Conservation (phyloP, 2,113 vertebrate genomes). For the Oryzias melastigma region DNA sequence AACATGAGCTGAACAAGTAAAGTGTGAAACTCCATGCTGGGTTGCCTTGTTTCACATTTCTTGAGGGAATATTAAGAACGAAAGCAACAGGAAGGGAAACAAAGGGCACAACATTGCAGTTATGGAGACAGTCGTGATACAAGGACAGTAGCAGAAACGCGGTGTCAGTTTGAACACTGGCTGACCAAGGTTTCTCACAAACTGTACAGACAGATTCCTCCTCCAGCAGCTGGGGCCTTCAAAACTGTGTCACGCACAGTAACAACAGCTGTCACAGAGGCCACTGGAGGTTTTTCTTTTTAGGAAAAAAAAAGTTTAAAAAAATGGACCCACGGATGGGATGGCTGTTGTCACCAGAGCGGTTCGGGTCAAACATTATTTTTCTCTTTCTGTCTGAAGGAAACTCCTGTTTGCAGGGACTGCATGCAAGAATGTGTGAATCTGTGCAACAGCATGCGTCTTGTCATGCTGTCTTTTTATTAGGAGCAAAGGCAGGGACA, state of each 20-base stretch:
- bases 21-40: constrained; percentile 30
- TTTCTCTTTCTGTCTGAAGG: neutral
- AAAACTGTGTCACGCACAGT: constrained; percentile 3
- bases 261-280: constrained; percentile 4
- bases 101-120: constrained; percentile 19
- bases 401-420: constrained; percentile 1
- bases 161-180: constrained; percentile 12
- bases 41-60: constrained; percentile 31
- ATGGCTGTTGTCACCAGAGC: constrained; percentile 30
- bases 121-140: constrained; percentile 20
- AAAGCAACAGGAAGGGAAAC: constrained; percentile 5
- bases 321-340: constrained; percentile 14
- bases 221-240: constrained; percentile 26
- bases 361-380: constrained; percentile 1
- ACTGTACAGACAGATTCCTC: constrained; percentile 8
- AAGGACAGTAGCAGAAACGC: constrained; percentile 17
- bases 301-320: constrained; percentile 17
- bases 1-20: constrained; percentile 19
- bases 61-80: neutral
- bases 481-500: constrained; percentile 37
- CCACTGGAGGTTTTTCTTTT: constrained; percentile 6
- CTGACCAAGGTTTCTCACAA: constrained; percentile 18
- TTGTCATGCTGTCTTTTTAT: constrained; percentile 32
- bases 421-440: constrained; percentile 12
- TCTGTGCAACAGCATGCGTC: constrained; percentile 27